Percentiles rank a stretch among this genome's conserved stretches.
Evolutionary conservation across 2,888 invertebrate genomes (phyloP).

Genomic region (Tinea semifulvella): DNA sequence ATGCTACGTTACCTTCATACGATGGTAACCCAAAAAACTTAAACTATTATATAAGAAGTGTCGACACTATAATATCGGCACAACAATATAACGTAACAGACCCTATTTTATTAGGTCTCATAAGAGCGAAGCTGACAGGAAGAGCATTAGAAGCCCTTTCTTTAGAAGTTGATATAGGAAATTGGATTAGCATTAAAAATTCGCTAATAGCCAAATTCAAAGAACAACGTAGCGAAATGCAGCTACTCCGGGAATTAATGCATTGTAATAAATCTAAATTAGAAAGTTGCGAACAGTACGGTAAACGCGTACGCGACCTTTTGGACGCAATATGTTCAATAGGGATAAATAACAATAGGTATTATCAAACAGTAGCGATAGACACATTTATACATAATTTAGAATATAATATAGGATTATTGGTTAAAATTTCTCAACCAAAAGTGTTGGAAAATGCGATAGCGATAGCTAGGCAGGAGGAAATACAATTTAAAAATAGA

Average conservation of each 20-base stretch:
- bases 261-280: background rate
- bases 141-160: conserved; percentile 6
- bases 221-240: conserved; percentile 1
- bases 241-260: background rate
- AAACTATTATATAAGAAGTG: conserved; percentile 1
- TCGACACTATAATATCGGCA: background rate
- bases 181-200: conserved; percentile 1
- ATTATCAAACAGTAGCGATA: conserved; percentile 4
- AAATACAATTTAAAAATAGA: background rate
- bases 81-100: background rate
- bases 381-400: conserved; percentile 3
- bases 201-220: background rate
- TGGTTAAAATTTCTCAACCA: background rate
- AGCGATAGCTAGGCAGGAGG: conserved; percentile 3
- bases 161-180: background rate
- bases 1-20: background rate
- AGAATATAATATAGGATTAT: background rate
- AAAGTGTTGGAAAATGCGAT: background rate
- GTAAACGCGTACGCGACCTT: background rate
- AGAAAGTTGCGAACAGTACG: background rate
- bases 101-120: background rate
- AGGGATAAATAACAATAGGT: background rate
- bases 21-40: conserved; percentile 12
- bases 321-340: conserved; percentile 2
- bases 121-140: background rate